These are phyloP conservation scores for Magallana nippona DNA, from an alignment of 2,888 invertebrate species.

Conservation along the genomic window DNA sequence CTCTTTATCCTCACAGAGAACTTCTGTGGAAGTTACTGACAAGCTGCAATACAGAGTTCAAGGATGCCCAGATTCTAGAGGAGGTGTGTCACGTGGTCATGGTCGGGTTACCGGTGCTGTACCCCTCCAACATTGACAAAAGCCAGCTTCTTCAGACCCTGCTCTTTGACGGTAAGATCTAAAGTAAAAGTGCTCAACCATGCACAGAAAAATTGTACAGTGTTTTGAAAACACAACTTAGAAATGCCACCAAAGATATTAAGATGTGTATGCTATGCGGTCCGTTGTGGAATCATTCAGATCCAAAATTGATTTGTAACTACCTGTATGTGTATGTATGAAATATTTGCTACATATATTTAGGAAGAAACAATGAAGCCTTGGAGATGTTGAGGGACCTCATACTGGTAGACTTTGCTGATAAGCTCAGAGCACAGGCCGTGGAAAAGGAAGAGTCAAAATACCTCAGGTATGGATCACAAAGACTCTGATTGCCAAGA, in stretches of 20 bases:
- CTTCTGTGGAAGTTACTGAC: slow-evolving; percentile 70
- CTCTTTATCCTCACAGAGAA: slow-evolving; percentile 50
- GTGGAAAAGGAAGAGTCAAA: slow-evolving; percentile 62
- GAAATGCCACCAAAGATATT: no score
- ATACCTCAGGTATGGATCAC: slow-evolving; percentile 62
- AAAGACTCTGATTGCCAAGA: no score
- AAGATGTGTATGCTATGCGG: no score
- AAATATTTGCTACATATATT: background rate
- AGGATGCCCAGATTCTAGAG: slow-evolving; percentile 57
- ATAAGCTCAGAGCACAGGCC: slow-evolving; percentile 69
- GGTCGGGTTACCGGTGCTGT: slow-evolving; percentile 72
- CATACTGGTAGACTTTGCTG: slow-evolving; percentile 74
- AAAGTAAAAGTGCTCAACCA: background rate
- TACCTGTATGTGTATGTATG: no score
- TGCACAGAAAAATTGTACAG: background rate
- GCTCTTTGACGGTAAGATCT: slow-evolving; percentile 49
- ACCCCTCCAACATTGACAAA: slow-evolving; percentile 65
- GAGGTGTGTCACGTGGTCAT: slow-evolving; percentile 75
- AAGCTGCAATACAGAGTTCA: slow-evolving; percentile 41
- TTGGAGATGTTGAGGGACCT: slow-evolving; percentile 70
- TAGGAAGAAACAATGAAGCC: slow-evolving; percentile 56
- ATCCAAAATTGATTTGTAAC: no score
- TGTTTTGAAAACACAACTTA: no score
- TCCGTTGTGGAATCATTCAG: no score
- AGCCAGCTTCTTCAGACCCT: slow-evolving; percentile 72